Conservation (phyloP, 1,140 invertebrate genomes). For the Drosophila quadrilineata region DNA sequence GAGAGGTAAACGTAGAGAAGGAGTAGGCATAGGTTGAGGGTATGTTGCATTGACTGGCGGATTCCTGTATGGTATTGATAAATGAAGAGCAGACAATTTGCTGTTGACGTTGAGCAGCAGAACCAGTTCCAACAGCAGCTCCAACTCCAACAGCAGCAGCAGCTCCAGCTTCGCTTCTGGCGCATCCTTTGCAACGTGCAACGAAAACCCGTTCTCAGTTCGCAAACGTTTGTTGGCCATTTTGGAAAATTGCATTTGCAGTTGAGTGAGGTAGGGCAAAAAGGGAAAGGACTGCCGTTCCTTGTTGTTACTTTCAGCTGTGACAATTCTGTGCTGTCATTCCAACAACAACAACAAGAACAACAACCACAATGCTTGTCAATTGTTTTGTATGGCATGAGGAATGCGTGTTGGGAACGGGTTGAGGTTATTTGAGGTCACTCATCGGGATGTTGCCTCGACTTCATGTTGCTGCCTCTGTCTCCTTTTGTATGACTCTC, state of each 20-base stretch:
- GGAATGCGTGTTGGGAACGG: conserved; percentile 74
- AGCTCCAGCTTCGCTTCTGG: background rate
- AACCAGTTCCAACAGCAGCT: conserved; percentile 53
- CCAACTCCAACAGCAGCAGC: background rate
- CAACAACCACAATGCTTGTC: conserved; percentile 67
- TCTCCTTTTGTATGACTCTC: conserved; percentile 13
- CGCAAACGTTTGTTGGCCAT: conserved; percentile 52
- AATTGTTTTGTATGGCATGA: conserved; percentile 77
- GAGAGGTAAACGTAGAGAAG: background rate
- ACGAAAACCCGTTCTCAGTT: conserved; percentile 58
- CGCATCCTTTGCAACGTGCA: conserved; percentile 27
- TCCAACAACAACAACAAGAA: conserved; percentile 18
- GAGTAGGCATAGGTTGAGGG: background rate
- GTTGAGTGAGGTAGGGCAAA: conserved; percentile 10
- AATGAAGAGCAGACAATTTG: conserved; percentile 59
- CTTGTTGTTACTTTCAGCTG: conserved; percentile 13
- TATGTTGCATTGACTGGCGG: too few species aligned
- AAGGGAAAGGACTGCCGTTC: conserved; percentile 8
- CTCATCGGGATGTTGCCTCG: conserved; percentile 27
- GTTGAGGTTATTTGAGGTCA: conserved; percentile 32
- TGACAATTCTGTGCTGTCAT: conserved; percentile 65
- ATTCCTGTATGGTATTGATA: conserved; percentile 50
- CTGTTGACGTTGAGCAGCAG: conserved; percentile 24
- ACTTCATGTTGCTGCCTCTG: conserved; percentile 53
- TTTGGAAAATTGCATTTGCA: conserved; percentile 62